Percentiles rank a stretch among this genome's conserved stretches.
These are phyloP conservation scores for Agriopis aurantiaria DNA, from an alignment of 2,888 invertebrate genomes.

Conservation along the genomic window DNA sequence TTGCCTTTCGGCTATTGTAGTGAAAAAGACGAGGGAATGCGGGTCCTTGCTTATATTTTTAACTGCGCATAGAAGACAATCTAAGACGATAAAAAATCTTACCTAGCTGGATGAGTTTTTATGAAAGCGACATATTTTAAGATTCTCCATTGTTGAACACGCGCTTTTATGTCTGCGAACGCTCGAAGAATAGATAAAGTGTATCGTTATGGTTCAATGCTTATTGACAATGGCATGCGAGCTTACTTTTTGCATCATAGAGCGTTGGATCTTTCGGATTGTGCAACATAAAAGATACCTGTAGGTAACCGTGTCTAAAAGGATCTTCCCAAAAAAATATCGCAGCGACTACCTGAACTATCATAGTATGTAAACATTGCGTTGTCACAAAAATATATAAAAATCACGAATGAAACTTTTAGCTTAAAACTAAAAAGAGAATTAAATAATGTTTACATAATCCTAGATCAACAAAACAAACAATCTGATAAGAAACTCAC, in stretches of 20 bases:
- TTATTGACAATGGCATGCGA: constrained; percentile 74
- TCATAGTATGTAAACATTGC: constrained; percentile 39
- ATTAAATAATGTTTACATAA: not conserved
- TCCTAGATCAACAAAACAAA: constrained; percentile 51
- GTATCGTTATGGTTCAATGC: constrained; percentile 79
- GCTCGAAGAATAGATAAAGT: constrained; percentile 80
- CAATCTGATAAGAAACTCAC: constrained; percentile 68
- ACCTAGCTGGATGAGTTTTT: constrained; percentile 62
- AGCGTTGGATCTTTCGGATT: constrained; percentile 73
- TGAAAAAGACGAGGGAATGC: constrained; percentile 72
- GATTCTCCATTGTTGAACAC: constrained; percentile 73
- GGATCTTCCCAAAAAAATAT: constrained; percentile 51
- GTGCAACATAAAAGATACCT: constrained; percentile 80
- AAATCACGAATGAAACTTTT: constrained; percentile 2
- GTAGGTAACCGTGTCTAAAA: constrained; percentile 79
- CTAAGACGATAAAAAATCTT: constrained; percentile 61
- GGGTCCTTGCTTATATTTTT: constrained; percentile 66
- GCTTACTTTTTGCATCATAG: constrained; percentile 80
- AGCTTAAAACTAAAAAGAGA: not conserved
- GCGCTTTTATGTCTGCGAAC: constrained; percentile 74
- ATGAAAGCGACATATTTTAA: constrained; percentile 72
- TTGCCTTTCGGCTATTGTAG: constrained; percentile 71
- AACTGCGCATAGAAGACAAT: constrained; percentile 57
- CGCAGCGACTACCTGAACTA: constrained; percentile 43
- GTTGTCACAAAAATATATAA: constrained; percentile 15